Evolutionary conservation across 2,888 invertebrate species (phyloP).

Genomic region (Dexiosoma caninum): DNA sequence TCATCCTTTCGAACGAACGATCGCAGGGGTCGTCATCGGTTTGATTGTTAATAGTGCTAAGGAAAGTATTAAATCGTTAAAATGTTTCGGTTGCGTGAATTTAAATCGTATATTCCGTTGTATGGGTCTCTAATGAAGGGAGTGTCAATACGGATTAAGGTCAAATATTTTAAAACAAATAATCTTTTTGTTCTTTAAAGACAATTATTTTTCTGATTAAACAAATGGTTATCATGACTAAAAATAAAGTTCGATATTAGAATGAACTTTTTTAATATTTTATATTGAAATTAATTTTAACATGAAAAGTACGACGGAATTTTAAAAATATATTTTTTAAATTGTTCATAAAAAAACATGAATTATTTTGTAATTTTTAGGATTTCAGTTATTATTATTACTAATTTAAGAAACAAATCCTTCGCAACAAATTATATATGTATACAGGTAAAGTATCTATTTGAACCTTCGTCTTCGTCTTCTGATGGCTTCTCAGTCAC

Average conservation of each 20-base stretch:
- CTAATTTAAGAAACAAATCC: too few species aligned
- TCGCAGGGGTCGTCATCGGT: constrained; percentile 31
- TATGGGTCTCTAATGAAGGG: constrained; percentile 35
- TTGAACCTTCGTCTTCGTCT: too few species aligned
- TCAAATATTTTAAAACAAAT: constrained; percentile 43
- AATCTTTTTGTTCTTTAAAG: background rate
- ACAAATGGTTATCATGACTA: constrained; percentile 35
- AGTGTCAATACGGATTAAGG: constrained; percentile 58
- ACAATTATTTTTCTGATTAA: constrained; percentile 30
- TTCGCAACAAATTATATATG: too few species aligned
- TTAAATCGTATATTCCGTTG: constrained; percentile 37
- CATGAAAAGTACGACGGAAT: too few species aligned
- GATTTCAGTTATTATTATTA: too few species aligned
- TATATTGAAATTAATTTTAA: constrained; percentile 39
- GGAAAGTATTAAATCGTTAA: constrained; percentile 53
- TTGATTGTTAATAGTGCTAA: background rate
- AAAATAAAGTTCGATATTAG: background rate
- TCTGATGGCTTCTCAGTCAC: too few species aligned
- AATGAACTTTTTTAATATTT: background rate
- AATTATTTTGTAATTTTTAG: too few species aligned
- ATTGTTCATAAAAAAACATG: too few species aligned
- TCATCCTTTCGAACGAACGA: constrained; percentile 1
- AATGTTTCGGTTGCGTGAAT: constrained; percentile 61
- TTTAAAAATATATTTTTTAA: background rate
- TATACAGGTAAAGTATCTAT: too few species aligned